Evolutionary conservation across 2,888 invertebrate genomes (phyloP).

Genomic region (Epistrophella euchroma): DNA sequence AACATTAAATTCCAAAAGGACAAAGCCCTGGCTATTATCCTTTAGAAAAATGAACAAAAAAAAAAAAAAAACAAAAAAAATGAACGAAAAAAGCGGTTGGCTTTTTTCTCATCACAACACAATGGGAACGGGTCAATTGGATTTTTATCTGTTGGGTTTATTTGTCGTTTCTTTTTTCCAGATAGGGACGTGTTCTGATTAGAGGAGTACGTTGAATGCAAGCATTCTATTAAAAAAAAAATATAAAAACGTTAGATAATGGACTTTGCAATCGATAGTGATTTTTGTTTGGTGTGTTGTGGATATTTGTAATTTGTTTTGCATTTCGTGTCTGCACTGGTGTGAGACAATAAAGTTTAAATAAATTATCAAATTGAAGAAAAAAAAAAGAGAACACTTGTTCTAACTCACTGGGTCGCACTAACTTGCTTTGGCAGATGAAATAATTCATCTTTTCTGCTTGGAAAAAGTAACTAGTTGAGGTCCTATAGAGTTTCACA

Average conservation of each 20-base stretch:
- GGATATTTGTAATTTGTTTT: conserved; percentile 69
- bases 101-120: conserved; percentile 43
- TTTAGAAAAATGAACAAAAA: conserved; percentile 9
- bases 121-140: conserved; percentile 71
- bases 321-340: conserved; percentile 47
- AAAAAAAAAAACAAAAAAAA: conserved; percentile 10
- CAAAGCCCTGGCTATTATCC: conserved; percentile 40
- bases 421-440: neutral
- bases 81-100: conserved; percentile 28
- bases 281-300: conserved; percentile 66
- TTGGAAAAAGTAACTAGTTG: too few species aligned
- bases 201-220: conserved; percentile 59
- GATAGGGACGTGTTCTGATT: conserved; percentile 70
- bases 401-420: neutral
- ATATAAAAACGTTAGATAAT: conserved; percentile 49
- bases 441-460: too few species aligned
- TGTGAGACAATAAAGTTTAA: conserved; percentile 47
- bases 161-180: conserved; percentile 58
- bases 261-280: conserved; percentile 63
- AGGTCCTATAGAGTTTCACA: too few species aligned
- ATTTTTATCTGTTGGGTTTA: conserved; percentile 70
- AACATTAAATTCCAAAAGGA: conserved; percentile 59
- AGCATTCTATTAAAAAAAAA: conserved; percentile 40
- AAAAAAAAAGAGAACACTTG: neutral
- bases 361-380: conserved; percentile 51